Conservation (phyloP, 2,888 invertebrate species). For the Sarcophaga subvicina region DNA sequence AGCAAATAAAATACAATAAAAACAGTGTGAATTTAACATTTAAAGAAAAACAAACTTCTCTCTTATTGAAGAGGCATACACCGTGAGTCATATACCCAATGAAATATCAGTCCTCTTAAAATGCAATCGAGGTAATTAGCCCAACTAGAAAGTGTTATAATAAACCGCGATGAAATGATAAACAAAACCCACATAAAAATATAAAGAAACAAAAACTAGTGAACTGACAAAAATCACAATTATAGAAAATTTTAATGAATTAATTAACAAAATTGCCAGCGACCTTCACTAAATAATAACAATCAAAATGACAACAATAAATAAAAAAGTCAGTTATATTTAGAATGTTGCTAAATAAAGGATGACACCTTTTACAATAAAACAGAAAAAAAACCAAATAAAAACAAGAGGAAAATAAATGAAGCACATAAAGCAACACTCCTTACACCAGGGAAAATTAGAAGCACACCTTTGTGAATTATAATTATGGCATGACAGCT, state of each 20-base stretch:
- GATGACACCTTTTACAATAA: slow-evolving; percentile 9
- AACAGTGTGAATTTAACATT: slow-evolving; percentile 7
- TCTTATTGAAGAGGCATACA: not conserved
- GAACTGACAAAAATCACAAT: slow-evolving; percentile 24
- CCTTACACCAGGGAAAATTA: slow-evolving; percentile 8
- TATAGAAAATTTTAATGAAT: slow-evolving; percentile 36
- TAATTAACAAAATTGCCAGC: slow-evolving; percentile 52
- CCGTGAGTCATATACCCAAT: slow-evolving; percentile 14
- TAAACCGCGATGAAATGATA: slow-evolving; percentile 7
- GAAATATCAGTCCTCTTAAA: slow-evolving; percentile 9
- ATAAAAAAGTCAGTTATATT: not conserved
- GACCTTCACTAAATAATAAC: slow-evolving; percentile 25
- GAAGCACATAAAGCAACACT: slow-evolving; percentile 25
- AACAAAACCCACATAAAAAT: slow-evolving; percentile 4
- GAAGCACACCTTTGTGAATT: slow-evolving; percentile 38
- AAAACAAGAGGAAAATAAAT: not conserved
- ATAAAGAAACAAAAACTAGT: slow-evolving; percentile 5
- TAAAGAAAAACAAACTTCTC: not conserved
- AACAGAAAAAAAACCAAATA: too few species aligned
- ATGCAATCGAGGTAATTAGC: slow-evolving; percentile 15
- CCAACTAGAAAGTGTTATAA: slow-evolving; percentile 29
- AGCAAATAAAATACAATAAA: slow-evolving; percentile 11
- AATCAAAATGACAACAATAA: not conserved
- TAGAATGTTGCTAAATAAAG: slow-evolving; percentile 15
- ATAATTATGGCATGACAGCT: slow-evolving; percentile 5